Evolutionary conservation across 2,113 vertebrate genomes (phyloP).

Genomic region (Dasyornis broadbenti): DNA sequence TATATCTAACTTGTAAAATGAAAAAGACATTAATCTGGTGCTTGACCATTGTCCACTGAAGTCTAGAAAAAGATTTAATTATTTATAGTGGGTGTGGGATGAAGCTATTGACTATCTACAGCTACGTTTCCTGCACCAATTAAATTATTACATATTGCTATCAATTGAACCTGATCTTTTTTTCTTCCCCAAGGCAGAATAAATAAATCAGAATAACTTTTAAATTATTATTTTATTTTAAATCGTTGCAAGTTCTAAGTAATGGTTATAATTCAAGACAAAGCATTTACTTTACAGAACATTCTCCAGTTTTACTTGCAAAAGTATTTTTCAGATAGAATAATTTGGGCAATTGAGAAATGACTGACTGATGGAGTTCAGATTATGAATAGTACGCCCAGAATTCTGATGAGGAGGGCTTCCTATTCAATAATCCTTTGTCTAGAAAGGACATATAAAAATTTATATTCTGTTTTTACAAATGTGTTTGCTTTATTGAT

Average conservation of each 20-base stretch:
- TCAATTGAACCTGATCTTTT: background rate
- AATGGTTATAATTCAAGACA: background rate
- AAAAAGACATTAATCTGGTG: background rate
- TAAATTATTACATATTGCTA: background rate
- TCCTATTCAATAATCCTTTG: background rate
- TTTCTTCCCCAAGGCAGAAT: background rate
- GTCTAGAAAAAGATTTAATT: background rate
- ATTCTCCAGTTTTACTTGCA: background rate
- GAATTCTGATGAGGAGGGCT: background rate
- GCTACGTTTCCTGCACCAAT: background rate
- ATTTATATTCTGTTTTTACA: background rate
- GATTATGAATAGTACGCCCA: background rate
- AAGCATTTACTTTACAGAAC: background rate
- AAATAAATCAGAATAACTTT: background rate
- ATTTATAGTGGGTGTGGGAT: background rate
- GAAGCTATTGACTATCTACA: background rate
- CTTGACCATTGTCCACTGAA: background rate
- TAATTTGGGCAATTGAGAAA: background rate
- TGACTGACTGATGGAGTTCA: background rate
- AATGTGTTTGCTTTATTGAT: background rate
- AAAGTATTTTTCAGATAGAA: background rate
- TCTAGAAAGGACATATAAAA: background rate
- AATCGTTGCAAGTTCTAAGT: background rate
- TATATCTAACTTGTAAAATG: background rate
- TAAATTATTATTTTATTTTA: background rate